phyloP scores from a whole-genome alignment of 2,888 invertebrate genomes.

The Heliconius erato region DNA sequence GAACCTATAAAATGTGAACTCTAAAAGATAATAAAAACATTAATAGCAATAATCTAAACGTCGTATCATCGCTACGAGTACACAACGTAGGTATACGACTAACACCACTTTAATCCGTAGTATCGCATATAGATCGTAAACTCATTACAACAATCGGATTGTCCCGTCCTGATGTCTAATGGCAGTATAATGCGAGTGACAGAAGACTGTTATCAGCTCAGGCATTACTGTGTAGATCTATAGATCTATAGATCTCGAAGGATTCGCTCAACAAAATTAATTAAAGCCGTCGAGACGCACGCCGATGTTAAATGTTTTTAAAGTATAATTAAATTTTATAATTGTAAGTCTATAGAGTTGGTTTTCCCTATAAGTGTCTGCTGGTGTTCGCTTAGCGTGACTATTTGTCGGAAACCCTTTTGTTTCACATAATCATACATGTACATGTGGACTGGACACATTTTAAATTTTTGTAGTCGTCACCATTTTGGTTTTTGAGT shows the following conservation, averaged over 20 bases:
- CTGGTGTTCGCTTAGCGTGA: background rate
- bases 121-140: conserved; percentile 1
- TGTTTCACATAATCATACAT: background rate
- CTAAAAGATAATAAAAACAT: background rate
- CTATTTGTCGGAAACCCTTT: background rate
- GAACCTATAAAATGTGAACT: too few species aligned
- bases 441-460: too few species aligned
- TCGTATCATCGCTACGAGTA: background rate
- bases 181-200: conserved; percentile 56
- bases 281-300: conserved; percentile 43
- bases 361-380: background rate
- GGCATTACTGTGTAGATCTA: conserved; percentile 54
- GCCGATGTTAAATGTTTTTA: conserved; percentile 14
- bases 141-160: conserved; percentile 34
- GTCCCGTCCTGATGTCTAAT: conserved; percentile 42
- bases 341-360: background rate
- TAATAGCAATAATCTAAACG: background rate
- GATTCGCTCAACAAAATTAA: conserved; percentile 53
- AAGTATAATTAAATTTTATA: conserved; percentile 22
- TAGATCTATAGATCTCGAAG: conserved; percentile 34
- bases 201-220: conserved; percentile 55
- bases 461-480: too few species aligned
- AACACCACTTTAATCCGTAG: background rate
- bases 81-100: background rate
- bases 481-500: too few species aligned